Conservation (phyloP, 2,113 vertebrate species). For the Peromyscus leucopus region DNA sequence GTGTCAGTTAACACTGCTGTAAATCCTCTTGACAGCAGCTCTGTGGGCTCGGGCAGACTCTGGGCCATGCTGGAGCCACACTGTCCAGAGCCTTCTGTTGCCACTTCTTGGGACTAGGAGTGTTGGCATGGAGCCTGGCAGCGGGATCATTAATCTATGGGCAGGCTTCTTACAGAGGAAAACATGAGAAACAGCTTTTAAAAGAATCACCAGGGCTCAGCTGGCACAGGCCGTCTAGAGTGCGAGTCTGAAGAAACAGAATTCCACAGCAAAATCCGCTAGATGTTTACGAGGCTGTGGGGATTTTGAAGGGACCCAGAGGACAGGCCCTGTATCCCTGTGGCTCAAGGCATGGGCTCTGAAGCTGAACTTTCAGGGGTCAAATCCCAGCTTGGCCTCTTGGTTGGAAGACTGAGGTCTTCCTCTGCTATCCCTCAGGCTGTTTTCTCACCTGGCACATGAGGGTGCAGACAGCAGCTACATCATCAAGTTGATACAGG, state of each 20-base stretch:
- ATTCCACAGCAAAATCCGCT: not conserved
- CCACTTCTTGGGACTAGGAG: not conserved
- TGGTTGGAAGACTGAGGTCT: not conserved
- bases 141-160: slow-evolving; percentile 52
- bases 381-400: slow-evolving; percentile 11
- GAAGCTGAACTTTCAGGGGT: slow-evolving; percentile 32
- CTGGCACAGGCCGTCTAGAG: not conserved
- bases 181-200: slow-evolving; percentile 24
- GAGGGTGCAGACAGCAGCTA: not conserved
- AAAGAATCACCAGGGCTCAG: not conserved
- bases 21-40: slow-evolving; percentile 63
- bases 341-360: not conserved
- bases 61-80: slow-evolving; percentile 54
- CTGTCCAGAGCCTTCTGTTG: slow-evolving; percentile 65
- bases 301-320: not conserved
- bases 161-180: slow-evolving; percentile 41
- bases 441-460: not conserved
- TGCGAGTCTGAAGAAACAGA: slow-evolving; percentile 25
- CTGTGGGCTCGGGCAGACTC: not conserved
- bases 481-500: not conserved
- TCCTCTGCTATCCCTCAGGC: not conserved
- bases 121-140: slow-evolving; percentile 62
- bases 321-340: not conserved
- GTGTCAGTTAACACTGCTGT: slow-evolving; percentile 26
- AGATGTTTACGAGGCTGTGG: not conserved